Conservation (phyloP, 2,797 vertebrate genomes). For the Apodemus agrarius region DNA sequence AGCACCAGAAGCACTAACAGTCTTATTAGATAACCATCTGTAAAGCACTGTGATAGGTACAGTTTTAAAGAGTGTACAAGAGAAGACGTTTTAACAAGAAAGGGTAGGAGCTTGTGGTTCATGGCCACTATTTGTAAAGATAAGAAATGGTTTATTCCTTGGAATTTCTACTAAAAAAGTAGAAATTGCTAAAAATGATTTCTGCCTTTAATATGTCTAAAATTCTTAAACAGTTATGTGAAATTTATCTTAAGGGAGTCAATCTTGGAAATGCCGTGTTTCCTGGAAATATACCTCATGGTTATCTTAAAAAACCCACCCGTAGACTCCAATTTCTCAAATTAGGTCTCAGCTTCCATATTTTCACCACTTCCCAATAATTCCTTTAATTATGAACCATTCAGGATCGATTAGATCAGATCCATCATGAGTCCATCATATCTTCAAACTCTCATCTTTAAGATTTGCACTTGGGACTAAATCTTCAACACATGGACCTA, state of each 20-base stretch:
- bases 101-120: neutral
- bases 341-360: neutral
- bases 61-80: slow-evolving; percentile 7
- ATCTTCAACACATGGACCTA: neutral
- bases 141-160: neutral
- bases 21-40: slow-evolving; percentile 40
- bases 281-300: neutral
- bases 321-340: neutral
- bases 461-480: neutral
- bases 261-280: neutral
- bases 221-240: neutral
- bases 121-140: slow-evolving; percentile 25
- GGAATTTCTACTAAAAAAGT: slow-evolving; percentile 9
- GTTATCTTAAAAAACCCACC: neutral
- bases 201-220: neutral
- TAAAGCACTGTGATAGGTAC: neutral
- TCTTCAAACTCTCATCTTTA: neutral
- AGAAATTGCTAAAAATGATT: slow-evolving; percentile 2
- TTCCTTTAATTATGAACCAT: neutral
- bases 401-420: neutral
- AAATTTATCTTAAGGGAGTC: neutral
- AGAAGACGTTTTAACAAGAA: neutral
- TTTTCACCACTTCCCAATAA: neutral
- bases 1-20: neutral
- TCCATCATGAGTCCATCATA: neutral